A percentile compares a stretch with the other conserved stretches of the same genome.
These are phyloP conservation scores for Melieria omissa DNA, from an alignment of 2,888 invertebrate species.

Conservation along the genomic window DNA sequence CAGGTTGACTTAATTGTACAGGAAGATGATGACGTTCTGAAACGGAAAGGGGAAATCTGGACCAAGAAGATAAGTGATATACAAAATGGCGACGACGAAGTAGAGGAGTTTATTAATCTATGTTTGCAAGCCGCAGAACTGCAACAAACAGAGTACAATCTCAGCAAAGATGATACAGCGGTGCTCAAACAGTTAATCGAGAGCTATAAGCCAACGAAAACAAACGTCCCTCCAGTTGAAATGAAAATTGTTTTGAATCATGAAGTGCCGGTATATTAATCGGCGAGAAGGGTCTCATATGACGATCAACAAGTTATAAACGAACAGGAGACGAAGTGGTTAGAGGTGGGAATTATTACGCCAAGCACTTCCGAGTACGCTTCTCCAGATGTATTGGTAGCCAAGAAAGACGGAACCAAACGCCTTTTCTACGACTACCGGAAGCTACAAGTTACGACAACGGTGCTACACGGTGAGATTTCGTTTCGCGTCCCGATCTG, in stretches of 20 bases:
- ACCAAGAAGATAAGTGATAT: not conserved
- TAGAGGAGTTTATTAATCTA: too few relatives aligned
- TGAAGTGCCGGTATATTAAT: not conserved
- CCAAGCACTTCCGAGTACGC: not conserved
- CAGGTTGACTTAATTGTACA: conserved; percentile 10
- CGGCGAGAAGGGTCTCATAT: not conserved
- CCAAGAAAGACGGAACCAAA: not conserved
- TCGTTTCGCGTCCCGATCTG: too few relatives aligned
- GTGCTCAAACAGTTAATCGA: not conserved
- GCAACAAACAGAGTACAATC: too few relatives aligned
- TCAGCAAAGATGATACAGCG: too few relatives aligned
- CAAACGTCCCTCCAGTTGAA: not conserved
- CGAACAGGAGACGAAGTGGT: too few relatives aligned
- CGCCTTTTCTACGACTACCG: not conserved
- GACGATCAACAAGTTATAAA: not conserved
- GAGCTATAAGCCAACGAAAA: not conserved
- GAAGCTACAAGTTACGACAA: not conserved
- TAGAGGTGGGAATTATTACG: too few relatives aligned
- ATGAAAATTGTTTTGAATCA: not conserved
- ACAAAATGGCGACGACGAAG: too few relatives aligned
- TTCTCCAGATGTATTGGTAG: not conserved
- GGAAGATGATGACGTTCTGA: conserved; percentile 5
- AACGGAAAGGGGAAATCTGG: not conserved
- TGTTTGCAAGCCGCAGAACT: too few relatives aligned
- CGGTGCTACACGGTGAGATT: too few relatives aligned